These are phyloP conservation scores for Dicentrarchus labrax DNA, from an alignment of 2,113 vertebrate species.

Conservation along the genomic window DNA sequence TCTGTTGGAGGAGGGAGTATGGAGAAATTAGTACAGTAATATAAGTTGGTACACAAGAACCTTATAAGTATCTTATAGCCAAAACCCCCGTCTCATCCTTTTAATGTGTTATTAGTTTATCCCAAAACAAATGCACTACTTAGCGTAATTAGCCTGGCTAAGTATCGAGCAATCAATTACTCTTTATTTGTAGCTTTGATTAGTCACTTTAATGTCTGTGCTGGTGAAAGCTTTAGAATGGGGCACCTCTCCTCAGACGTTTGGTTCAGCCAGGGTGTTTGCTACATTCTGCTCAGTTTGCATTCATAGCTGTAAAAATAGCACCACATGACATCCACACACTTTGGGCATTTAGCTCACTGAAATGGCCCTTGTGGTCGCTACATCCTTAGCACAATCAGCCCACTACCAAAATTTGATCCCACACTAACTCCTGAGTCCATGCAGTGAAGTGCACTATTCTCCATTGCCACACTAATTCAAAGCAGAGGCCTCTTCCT, in stretches of 20 bases:
- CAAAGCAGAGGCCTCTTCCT: conserved; percentile 49
- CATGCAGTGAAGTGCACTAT: conserved; percentile 12
- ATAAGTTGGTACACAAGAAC: conserved; percentile 18
- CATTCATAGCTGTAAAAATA: conserved; percentile 1
- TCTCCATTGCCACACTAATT: conserved; percentile 45
- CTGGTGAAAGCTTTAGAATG: conserved; percentile 19
- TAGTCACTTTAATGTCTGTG: conserved; percentile 40
- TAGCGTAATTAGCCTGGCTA: conserved; percentile 54
- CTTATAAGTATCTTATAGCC: conserved; percentile 32
- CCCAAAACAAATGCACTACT: conserved; percentile 57
- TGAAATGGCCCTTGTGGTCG: background rate
- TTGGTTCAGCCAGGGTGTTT: background rate
- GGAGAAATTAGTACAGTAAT: conserved; percentile 6
- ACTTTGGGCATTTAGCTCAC: conserved; percentile 11
- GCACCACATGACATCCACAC: conserved; percentile 13
- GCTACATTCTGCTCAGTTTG: background rate
- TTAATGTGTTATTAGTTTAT: conserved; percentile 54
- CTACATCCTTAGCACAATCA: conserved; percentile 19
- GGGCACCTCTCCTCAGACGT: background rate
- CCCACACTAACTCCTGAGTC: conserved; percentile 19
- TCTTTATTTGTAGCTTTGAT: conserved; percentile 62
- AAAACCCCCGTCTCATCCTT: conserved; percentile 23
- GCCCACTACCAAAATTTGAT: conserved; percentile 1
- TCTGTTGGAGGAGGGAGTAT: background rate
- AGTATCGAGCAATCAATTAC: conserved; percentile 60